Percentiles rank a stretch among this genome's conserved stretches.
Evolutionary conservation across 2,888 invertebrate species (phyloP).

Genomic region (Caenorhabditis imperialis): DNA sequence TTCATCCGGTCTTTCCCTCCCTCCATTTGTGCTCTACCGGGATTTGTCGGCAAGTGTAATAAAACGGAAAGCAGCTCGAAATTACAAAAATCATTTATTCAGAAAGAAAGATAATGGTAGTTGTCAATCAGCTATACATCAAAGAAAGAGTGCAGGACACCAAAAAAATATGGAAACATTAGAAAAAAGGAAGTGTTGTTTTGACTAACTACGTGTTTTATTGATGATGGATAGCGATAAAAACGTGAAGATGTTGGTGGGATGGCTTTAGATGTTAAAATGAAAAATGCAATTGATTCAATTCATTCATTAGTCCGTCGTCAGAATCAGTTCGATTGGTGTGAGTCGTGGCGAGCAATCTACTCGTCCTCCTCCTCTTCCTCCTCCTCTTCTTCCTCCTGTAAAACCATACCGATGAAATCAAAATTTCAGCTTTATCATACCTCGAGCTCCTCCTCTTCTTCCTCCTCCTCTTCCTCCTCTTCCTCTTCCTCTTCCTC

Average conservation of each 20-base stretch:
- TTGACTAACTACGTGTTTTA: constrained; percentile 40
- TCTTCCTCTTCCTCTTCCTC: constrained; percentile 66
- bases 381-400: constrained; percentile 56
- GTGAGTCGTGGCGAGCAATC: constrained; percentile 18
- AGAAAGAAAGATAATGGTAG: constrained; percentile 48
- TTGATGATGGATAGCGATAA: neutral
- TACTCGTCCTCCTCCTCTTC: constrained; percentile 53
- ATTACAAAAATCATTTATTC: constrained; percentile 50
- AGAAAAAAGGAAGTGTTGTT: constrained; percentile 4
- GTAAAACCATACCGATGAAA: constrained; percentile 1
- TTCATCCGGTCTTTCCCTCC: no score
- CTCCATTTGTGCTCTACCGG: neutral
- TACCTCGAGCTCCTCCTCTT: constrained; percentile 58
- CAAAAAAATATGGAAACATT: constrained; percentile 1
- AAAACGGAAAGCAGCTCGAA: constrained; percentile 30
- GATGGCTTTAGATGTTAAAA: no score
- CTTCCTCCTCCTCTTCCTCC: constrained; percentile 64
- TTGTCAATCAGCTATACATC: constrained; percentile 50
- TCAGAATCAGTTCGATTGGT: constrained; percentile 26
- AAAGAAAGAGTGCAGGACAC: constrained; percentile 15
- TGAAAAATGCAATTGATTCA: constrained; percentile 34
- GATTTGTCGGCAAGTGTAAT: constrained; percentile 30
- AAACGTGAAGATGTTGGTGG: constrained; percentile 22
- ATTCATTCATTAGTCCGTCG: constrained; percentile 40
- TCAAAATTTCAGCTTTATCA: neutral